Evolutionary conservation across 2,888 invertebrate genomes (phyloP), one percentile per base, ranked within the genome.

Genomic region (Cheilosia scutellata): DNA sequence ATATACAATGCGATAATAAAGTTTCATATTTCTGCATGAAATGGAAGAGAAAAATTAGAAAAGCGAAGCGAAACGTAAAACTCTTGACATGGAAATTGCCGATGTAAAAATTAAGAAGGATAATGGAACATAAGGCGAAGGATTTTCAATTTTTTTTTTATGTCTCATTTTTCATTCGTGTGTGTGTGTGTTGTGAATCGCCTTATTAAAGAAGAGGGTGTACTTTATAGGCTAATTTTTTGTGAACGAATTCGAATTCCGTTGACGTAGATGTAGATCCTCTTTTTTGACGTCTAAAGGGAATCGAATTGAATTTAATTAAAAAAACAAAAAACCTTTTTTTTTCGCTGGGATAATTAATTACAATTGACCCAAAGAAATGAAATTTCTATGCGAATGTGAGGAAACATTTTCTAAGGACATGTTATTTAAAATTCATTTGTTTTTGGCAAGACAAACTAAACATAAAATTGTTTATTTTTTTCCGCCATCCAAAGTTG

Each of bases 101-200:
- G 84, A 84, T 76, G 84, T 84, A 79, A 84, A 84, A 71, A 65
- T 79, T 66, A 76, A 75, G 53, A 84, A 75, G 84, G 70, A 79
- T 84, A 76, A 84, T 79, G 58, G 42, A 63, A 66, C 60, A 68
- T 33, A 57, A 63, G 60, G 53, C 65, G 37, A 75, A 57, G 75
- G 60, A 71, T 75, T 71, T 63, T 68, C 44, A 70, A 11, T 37
- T 2, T 37, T 37, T 20, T 63, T 84, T 79, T 79, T 76, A 57
- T 75, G 65, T 51, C 47, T 75, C 71, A 79, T 70, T 84, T 65
- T 75, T 25, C 16, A 20, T 65, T 40, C n/a, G 44, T 37, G 40
- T 27, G 25, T 51, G 4, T 4, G 5, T 47, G 31, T 27, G 33
- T 27, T 25, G 20, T 49, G 31, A 51, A 20, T 60, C 25, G 20